phyloP scores from a whole-genome alignment of 2,888 invertebrate species.

The Drosophila paranaensis region DNA sequence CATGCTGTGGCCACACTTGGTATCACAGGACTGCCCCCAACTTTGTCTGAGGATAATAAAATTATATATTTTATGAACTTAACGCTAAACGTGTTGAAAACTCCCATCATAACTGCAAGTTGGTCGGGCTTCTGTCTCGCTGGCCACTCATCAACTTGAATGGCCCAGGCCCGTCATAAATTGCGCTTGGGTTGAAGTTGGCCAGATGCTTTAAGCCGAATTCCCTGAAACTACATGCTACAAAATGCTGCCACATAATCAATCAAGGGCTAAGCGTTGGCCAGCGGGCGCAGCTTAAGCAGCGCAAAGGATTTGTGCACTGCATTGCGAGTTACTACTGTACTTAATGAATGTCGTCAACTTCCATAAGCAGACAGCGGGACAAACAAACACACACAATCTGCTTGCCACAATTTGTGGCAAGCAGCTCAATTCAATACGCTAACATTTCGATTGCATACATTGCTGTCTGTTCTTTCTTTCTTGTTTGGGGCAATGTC shows the following conservation, averaged over 20 bases:
- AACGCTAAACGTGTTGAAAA: conserved; percentile 45
- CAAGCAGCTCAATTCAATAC: conserved; percentile 57
- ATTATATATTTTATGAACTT: conserved; percentile 33
- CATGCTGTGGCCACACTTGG: neutral
- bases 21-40: neutral
- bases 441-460: conserved; percentile 65
- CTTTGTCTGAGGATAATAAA: conserved; percentile 47
- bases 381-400: conserved; percentile 1
- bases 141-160: conserved; percentile 17
- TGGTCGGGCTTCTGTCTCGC: neutral
- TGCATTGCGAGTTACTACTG: conserved; percentile 12
- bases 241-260: conserved; percentile 56
- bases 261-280: conserved; percentile 59
- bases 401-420: conserved; percentile 11
- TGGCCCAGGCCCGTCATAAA: conserved; percentile 4
- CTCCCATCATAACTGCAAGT: conserved; percentile 17
- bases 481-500: conserved; percentile 69
- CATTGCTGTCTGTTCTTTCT: conserved; percentile 15
- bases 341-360: conserved; percentile 73
- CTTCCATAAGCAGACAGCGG: conserved; percentile 48
- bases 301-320: conserved; percentile 26
- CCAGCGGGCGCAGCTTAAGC: conserved; percentile 50
- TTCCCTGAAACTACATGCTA: conserved; percentile 34
- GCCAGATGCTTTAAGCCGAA: conserved; percentile 37
- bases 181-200: neutral